Evolutionary conservation across 2,797 vertebrate genomes (phyloP).

Genomic region (Typhlichthys subterraneus): DNA sequence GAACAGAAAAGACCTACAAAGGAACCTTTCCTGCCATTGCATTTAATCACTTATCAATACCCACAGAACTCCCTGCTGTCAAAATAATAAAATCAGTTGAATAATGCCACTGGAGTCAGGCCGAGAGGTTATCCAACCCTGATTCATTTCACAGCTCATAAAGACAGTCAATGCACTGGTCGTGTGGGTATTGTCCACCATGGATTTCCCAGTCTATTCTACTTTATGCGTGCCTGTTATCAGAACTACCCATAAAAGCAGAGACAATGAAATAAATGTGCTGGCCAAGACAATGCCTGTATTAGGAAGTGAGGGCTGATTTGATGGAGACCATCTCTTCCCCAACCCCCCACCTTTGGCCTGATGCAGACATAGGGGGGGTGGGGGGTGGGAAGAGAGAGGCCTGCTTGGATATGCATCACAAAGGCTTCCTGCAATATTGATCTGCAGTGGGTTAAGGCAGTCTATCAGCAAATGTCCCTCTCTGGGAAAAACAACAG

Average conservation of each 20-base stretch:
- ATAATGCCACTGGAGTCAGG: constrained; percentile 44
- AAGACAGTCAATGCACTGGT: constrained; percentile 41
- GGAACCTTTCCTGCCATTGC: constrained; percentile 37
- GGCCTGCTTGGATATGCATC: constrained; percentile 78
- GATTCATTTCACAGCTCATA: constrained; percentile 76
- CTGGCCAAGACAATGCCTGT: constrained; percentile 52
- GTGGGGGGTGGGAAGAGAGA: constrained; percentile 23
- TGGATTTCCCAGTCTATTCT: constrained; percentile 40
- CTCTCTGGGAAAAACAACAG: constrained; percentile 77
- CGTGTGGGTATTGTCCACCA: constrained; percentile 47
- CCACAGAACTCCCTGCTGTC: constrained; percentile 43
- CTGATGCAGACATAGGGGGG: constrained; percentile 47
- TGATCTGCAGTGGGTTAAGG: constrained; percentile 77
- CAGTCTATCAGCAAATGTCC: constrained; percentile 80
- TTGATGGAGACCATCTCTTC: constrained; percentile 66
- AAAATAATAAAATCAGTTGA: constrained; percentile 61
- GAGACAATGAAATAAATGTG: constrained; percentile 60
- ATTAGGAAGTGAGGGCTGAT: constrained; percentile 61
- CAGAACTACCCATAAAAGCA: constrained; percentile 60
- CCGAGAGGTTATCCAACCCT: constrained; percentile 58
- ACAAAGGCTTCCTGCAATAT: constrained; percentile 81
- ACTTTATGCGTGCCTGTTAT: constrained; percentile 45
- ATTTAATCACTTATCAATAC: constrained; percentile 62
- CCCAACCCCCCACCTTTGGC: constrained; percentile 7
- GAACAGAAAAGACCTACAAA: constrained; percentile 32